Conservation (phyloP, 2,113 vertebrate species). For the Gobio gobio region DNA sequence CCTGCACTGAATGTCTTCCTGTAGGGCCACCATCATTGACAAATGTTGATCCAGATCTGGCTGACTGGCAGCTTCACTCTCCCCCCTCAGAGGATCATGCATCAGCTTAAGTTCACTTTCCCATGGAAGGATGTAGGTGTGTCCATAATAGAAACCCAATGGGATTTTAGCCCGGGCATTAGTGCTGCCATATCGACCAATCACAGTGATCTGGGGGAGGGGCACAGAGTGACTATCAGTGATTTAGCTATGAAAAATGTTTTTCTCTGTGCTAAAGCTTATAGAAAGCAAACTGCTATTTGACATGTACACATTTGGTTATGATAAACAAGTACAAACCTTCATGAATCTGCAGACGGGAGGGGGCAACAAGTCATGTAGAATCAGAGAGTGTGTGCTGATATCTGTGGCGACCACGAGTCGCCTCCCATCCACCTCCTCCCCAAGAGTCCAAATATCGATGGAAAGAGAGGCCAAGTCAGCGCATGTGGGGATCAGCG, state of each 20-base stretch:
- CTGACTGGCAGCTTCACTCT: conserved; percentile 88
- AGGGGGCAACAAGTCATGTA: conserved; percentile 94
- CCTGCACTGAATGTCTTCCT: conserved; percentile 99
- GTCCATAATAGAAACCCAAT: conserved; percentile 96
- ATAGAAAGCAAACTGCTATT: background rate
- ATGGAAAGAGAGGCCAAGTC: conserved; percentile 97
- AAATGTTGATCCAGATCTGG: conserved; percentile 96
- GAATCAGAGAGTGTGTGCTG: conserved; percentile 96
- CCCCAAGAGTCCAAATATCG: conserved; percentile 98
- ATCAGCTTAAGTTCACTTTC: conserved; percentile 96
- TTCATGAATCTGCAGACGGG: conserved; percentile 99
- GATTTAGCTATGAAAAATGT: background rate
- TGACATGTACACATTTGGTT: background rate
- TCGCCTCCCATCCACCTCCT: conserved; percentile 95
- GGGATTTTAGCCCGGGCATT: conserved; percentile 98
- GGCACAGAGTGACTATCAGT: background rate
- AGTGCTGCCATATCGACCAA: conserved; percentile 97
- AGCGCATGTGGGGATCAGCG: conserved; percentile 94
- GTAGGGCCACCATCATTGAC: conserved; percentile 95
- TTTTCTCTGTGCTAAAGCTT: background rate
- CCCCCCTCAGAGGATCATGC: conserved; percentile 92
- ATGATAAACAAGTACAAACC: conserved; percentile 63
- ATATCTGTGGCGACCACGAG: conserved; percentile 97
- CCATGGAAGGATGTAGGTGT: conserved; percentile 97
- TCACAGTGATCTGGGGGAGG: conserved; percentile 90